phyloP scores from a whole-genome alignment of 2,113 vertebrate genomes.

The Notiomystis cincta region DNA sequence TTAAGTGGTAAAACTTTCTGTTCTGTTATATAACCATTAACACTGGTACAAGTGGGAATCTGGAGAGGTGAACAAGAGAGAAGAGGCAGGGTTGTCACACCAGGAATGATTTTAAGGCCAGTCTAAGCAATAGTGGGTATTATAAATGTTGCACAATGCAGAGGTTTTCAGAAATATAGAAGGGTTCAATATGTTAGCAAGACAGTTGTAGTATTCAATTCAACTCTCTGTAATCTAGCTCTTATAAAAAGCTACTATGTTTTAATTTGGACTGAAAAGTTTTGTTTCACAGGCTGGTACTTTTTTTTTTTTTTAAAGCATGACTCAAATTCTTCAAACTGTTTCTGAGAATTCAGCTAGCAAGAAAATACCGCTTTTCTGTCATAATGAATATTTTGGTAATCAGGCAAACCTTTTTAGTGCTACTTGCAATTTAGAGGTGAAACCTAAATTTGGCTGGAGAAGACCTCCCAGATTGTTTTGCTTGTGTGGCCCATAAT shows the following conservation, averaged over 20 bases:
- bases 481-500: not conserved
- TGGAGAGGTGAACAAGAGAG: not conserved
- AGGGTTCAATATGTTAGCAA: not conserved
- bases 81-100: not conserved
- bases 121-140: not conserved
- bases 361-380: not conserved
- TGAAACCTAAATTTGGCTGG: not conserved
- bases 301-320: not conserved
- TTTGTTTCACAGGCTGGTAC: not conserved
- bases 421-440: not conserved
- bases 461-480: not conserved
- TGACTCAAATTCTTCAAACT: not conserved
- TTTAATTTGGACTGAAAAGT: not conserved
- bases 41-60: not conserved
- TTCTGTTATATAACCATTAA: not conserved
- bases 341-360: not conserved
- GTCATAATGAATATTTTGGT: not conserved
- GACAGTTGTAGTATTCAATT: not conserved
- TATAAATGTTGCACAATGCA: not conserved
- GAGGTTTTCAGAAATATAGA: not conserved
- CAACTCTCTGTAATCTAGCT: not conserved
- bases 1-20: not conserved
- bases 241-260: not conserved
- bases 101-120: not conserved
- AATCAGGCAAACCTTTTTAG: not conserved